Evolutionary conservation across 2,113 vertebrate species (phyloP).

Genomic region (Anolis carolinensis): DNA sequence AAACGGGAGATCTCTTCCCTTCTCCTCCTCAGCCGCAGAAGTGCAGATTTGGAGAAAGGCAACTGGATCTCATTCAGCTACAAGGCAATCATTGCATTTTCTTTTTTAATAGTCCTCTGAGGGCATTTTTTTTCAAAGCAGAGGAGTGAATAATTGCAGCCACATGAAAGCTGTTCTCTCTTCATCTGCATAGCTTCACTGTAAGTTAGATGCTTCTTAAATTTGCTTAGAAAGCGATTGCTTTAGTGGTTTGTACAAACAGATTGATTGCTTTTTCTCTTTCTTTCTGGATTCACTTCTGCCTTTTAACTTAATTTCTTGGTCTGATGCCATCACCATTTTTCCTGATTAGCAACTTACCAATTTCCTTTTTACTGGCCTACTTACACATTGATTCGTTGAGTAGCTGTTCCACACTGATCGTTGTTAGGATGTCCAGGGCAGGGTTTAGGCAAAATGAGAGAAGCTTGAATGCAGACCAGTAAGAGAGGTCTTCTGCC

Average conservation of each 20-base stretch:
- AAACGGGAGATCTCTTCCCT: not conserved
- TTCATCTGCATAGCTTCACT: not conserved
- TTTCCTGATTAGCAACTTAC: not conserved
- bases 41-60: not conserved
- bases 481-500: not conserved
- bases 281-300: conserved; percentile 10
- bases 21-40: not conserved
- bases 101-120: not conserved
- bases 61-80: not conserved
- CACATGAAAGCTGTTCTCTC: not conserved
- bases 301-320: conserved; percentile 20
- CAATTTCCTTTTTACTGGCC: conserved; percentile 6
- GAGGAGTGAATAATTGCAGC: not conserved
- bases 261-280: not conserved
- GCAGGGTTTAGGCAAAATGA: not conserved
- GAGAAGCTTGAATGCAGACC: not conserved
- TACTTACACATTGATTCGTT: not conserved
- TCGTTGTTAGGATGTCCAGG: too few species aligned
- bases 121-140: not conserved
- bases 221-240: conserved; percentile 14
- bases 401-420: not conserved
- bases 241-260: conserved; percentile 8
- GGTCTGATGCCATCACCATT: not conserved
- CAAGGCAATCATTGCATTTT: not conserved
- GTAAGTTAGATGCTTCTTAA: not conserved